These are phyloP conservation scores for Apamea anceps DNA, from an alignment of 2,888 invertebrate species.

Conservation along the genomic window DNA sequence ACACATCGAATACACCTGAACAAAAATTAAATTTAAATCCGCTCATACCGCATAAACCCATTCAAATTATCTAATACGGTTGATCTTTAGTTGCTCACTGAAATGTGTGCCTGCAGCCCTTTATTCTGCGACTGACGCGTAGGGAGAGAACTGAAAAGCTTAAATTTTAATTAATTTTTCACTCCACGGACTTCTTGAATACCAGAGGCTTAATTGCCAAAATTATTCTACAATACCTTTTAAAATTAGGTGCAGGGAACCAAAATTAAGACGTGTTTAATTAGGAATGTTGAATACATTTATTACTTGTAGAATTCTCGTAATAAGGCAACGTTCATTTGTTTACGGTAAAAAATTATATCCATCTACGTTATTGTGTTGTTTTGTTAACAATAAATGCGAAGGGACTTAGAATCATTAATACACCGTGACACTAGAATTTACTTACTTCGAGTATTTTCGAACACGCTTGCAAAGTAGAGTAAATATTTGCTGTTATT, in stretches of 20 bases:
- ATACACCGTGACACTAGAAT: conserved; percentile 16
- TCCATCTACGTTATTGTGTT: conserved; percentile 1
- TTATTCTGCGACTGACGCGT: conserved; percentile 81
- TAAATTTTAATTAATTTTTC: conserved; percentile 89
- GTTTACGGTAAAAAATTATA: conserved; percentile 55
- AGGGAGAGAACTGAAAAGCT: conserved; percentile 82
- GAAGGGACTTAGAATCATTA: conserved; percentile 1
- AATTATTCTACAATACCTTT: conserved; percentile 83
- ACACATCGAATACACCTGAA: conserved; percentile 44
- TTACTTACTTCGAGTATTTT: conserved; percentile 17
- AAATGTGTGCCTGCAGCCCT: conserved; percentile 82
- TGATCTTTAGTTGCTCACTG: conserved; percentile 88
- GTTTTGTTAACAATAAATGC: conserved; percentile 15
- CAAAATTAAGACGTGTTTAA: conserved; percentile 81
- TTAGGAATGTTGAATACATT: conserved; percentile 78
- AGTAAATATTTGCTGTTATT: conserved; percentile 24
- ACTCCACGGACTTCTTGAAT: conserved; percentile 85
- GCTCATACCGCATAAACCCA: conserved; percentile 80
- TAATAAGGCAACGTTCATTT: conserved; percentile 57
- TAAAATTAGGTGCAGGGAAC: conserved; percentile 70
- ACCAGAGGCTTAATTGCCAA: conserved; percentile 83
- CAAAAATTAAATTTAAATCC: conserved; percentile 76
- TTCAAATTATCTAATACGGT: conserved; percentile 86
- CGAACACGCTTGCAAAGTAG: conserved; percentile 5
- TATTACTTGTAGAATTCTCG: conserved; percentile 61